Conservation (phyloP, 1,140 invertebrate species). For the Cheumatopsyche charites region DNA sequence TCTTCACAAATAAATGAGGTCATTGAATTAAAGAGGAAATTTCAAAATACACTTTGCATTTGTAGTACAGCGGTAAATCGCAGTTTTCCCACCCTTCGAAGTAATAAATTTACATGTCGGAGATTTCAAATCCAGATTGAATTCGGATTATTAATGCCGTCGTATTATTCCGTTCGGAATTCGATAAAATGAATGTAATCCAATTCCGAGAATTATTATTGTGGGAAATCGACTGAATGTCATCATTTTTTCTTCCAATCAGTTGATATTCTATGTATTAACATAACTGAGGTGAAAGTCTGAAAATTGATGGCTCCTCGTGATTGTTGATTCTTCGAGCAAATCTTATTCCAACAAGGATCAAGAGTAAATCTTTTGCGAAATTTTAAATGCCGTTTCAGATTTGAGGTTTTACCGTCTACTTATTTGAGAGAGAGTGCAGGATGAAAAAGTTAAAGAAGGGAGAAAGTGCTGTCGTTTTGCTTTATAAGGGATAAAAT, state of each 20-base stretch:
- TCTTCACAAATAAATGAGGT: too few relatives aligned
- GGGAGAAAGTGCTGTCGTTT: slow-evolving; percentile 10
- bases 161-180: background rate
- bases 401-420: slow-evolving; percentile 21
- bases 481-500: slow-evolving; percentile 22
- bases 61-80: slow-evolving; percentile 12
- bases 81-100: background rate
- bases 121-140: slow-evolving; percentile 15
- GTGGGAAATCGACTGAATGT: too few relatives aligned
- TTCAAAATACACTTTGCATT: background rate
- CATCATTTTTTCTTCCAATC: too few relatives aligned
- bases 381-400: slow-evolving; percentile 26
- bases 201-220: too few relatives aligned
- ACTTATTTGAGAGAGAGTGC: background rate
- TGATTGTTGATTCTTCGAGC: background rate
- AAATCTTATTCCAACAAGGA: slow-evolving; percentile 16
- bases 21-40: too few relatives aligned
- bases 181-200: background rate
- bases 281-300: background rate
- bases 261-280: too few relatives aligned
- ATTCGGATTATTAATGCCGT: slow-evolving; percentile 2
- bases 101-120: slow-evolving; percentile 15
- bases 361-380: slow-evolving; percentile 7
- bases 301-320: background rate
- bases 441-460: slow-evolving; percentile 6